These are phyloP conservation scores for Tipula lateralis DNA, from an alignment of 2,888 invertebrate genomes.

Conservation along the genomic window DNA sequence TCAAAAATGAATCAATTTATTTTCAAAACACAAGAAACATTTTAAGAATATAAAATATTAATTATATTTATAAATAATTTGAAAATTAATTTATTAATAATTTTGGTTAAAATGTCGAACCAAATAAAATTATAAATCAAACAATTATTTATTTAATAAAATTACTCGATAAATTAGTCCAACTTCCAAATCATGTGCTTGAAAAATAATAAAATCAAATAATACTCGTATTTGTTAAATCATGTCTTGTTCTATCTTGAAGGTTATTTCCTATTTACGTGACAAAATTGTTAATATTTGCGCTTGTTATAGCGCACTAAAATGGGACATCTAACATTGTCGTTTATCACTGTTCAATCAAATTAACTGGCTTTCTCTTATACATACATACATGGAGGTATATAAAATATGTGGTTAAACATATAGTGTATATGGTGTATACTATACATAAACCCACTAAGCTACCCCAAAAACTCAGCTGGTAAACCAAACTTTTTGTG, in stretches of 20 bases:
- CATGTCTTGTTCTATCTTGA: not conserved
- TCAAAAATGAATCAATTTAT: too few species aligned
- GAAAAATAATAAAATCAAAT: not conserved
- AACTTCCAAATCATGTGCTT: not conserved
- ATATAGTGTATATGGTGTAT: not conserved
- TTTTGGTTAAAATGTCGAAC: too few species aligned
- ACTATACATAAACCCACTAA: not conserved
- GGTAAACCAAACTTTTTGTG: not conserved
- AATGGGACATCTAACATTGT: not conserved
- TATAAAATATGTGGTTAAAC: not conserved
- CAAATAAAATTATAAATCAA: too few species aligned
- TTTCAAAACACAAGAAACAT: too few species aligned
- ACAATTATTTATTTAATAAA: too few species aligned
- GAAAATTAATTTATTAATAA: too few species aligned
- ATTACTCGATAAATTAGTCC: not conserved
- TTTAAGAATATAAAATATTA: too few species aligned
- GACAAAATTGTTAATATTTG: not conserved
- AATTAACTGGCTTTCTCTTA: not conserved
- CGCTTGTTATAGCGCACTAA: not conserved
- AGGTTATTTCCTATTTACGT: constrained; percentile 13
- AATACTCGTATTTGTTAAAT: not conserved
- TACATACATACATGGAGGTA: not conserved
- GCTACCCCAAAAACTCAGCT: constrained; percentile 6
- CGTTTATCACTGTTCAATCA: not conserved
- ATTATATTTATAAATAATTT: too few species aligned